Base-by-base conservation (phyloP, 2,888 invertebrate species). In the Serrognathus titanus region DNA sequence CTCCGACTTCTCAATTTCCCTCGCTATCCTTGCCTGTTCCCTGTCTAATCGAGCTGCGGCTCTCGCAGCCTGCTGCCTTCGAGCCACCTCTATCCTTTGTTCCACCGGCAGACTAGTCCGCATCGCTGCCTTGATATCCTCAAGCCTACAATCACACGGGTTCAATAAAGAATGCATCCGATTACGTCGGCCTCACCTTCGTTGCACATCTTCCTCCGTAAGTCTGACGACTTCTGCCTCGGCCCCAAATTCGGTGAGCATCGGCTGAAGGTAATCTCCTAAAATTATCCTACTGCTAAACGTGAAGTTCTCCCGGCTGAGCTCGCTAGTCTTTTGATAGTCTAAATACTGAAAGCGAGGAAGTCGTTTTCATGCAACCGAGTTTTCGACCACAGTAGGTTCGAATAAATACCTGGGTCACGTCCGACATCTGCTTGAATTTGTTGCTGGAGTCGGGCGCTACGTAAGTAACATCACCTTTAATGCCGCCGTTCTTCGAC, bases 381-480 rank as follows among this genome's bases (percentile, higher is more conserved):
- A 7, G 24, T 4, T 6, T 3, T 31, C 24, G 1, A 31, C 24
- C 6, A 31, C 16, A 16, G 24, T 31, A 3, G 24, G 9, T 39
- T 50, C 11, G 9, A 35, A 6, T 35, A 77, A 79, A 77, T 74
- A 87, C 87, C 77, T 83, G 79, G 54, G 84, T 82, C 62, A 88
- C 76, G 65, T 88, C 88, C 36, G 84, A 85, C 77, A 84, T 80
- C 56, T 83, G 83, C 66, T 84, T 84, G 48, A 88, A 79, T 63
- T 84, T 84, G 65, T 83, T 74, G 7, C 79, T 71, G 1, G 82
- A 76, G 61, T 86, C 86, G 0, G 88, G 88, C 8, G 88, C 84
- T 62, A 87, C 86, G 78, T 98, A 98, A 56, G 88, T 85, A 46
- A 98, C 97, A 72, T 97, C 97, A n/a, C 97, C 96, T 66, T 90